Conservation (phyloP, 2,888 invertebrate genomes). For the Zelleria hepariella region DNA sequence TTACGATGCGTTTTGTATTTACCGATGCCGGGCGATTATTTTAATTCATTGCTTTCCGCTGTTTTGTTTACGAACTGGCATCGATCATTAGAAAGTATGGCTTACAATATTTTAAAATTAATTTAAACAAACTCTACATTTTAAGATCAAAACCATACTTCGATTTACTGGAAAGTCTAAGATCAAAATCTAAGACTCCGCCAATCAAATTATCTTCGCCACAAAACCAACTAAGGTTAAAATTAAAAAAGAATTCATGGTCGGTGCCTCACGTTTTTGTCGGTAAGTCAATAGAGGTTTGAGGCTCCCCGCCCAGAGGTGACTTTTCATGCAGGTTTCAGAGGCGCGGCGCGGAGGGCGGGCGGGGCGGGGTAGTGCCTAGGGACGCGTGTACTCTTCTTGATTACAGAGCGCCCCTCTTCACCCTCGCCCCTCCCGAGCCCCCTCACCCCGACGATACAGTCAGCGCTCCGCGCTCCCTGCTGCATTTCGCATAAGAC, state of each 20-base stretch:
- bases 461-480: constrained; percentile 26
- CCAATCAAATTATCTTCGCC: too few species aligned
- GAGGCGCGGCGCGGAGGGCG: constrained; percentile 25
- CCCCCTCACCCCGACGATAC: constrained; percentile 22
- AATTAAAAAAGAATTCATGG: too few species aligned
- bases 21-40: constrained; percentile 33
- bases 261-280: too few species aligned
- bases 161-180: too few species aligned
- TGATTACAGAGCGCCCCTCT: constrained; percentile 64
- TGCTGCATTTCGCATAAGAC: constrained; percentile 22
- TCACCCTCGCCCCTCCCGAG: constrained; percentile 27
- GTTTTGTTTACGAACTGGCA: constrained; percentile 10
- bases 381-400: constrained; percentile 71
- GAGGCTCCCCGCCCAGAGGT: constrained; percentile 64
- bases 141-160: too few species aligned
- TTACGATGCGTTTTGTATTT: constrained; percentile 61
- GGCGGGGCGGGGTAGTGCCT: constrained; percentile 38
- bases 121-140: constrained; percentile 31
- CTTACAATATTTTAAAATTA: constrained; percentile 19
- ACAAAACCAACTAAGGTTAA: too few species aligned
- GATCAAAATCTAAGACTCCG: too few species aligned
- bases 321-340: constrained; percentile 19
- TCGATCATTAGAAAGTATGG: background rate
- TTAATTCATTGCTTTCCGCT: constrained; percentile 33
- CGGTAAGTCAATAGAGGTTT: constrained; percentile 67